Percentiles rank a stretch among this genome's conserved stretches.
These are phyloP conservation scores for Cygnus buccinator DNA, from an alignment of 2,113 vertebrate species.

Conservation along the genomic window DNA sequence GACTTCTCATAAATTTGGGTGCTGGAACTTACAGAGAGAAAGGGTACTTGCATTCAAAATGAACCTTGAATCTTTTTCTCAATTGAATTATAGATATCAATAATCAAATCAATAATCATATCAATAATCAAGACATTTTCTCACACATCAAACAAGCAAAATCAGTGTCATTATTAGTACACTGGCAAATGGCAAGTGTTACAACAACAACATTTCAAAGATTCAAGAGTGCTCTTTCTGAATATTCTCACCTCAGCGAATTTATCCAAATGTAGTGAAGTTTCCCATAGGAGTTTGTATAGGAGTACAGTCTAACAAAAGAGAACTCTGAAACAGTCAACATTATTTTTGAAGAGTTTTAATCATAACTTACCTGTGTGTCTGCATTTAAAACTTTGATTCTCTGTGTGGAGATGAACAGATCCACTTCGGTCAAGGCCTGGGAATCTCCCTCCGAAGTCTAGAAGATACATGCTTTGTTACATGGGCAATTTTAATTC, in stretches of 20 bases:
- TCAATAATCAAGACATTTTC: not conserved
- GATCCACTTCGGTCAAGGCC: conserved; percentile 93
- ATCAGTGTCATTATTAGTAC: not conserved
- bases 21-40: not conserved
- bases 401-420: conserved; percentile 98
- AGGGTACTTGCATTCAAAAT: not conserved
- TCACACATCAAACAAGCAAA: not conserved
- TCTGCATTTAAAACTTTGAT: conserved; percentile 98
- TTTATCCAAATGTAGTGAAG: not conserved
- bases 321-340: not conserved
- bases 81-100: not conserved
- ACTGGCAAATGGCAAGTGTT: not conserved
- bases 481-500: not conserved
- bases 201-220: not conserved
- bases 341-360: not conserved
- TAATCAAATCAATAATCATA: not conserved
- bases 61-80: not conserved
- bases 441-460: conserved; percentile 91
- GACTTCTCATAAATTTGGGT: not conserved
- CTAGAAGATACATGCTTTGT: conserved; percentile 69
- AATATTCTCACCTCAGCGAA: not conserved
- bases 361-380: conserved; percentile 85
- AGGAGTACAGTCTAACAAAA: not conserved
- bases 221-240: not conserved
- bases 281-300: not conserved